Conservation (phyloP, 2,797 vertebrate species). For the Pachyuromys duprasi region DNA sequence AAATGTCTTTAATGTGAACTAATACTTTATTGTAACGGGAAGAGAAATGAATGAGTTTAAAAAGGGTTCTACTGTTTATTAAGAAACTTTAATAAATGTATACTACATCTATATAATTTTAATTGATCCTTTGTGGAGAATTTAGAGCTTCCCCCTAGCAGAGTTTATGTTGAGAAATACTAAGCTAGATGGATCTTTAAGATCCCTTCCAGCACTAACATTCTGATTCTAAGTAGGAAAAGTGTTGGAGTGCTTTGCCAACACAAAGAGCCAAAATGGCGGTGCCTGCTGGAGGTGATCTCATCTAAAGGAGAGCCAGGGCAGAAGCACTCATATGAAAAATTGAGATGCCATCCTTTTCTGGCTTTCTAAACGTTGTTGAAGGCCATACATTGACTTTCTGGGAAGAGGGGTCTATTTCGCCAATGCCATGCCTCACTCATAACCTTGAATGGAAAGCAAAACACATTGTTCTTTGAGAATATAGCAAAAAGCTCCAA, state of each 20-base stretch:
- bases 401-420: constrained; percentile 37
- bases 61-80: constrained; percentile 67
- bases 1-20: constrained; percentile 69
- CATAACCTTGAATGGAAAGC: constrained; percentile 52
- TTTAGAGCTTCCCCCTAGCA: not conserved
- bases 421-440: constrained; percentile 48
- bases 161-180: constrained; percentile 66
- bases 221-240: constrained; percentile 63
- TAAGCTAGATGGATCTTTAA: constrained; percentile 53
- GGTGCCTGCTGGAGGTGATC: not conserved
- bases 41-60: constrained; percentile 70
- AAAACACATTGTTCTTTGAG: constrained; percentile 14
- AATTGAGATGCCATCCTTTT: constrained; percentile 21
- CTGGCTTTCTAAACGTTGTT: constrained; percentile 15
- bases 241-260: constrained; percentile 43
- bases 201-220: constrained; percentile 30
- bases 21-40: constrained; percentile 69
- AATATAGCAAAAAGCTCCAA: constrained; percentile 18
- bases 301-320: constrained; percentile 26
- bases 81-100: constrained; percentile 72
- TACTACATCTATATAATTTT: constrained; percentile 68
- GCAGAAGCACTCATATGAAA: constrained; percentile 23
- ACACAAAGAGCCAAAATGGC: constrained; percentile 47
- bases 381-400: constrained; percentile 25
- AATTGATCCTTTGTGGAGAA: constrained; percentile 64